Base-by-base conservation (phyloP, 2,797 vertebrate genomes). In the Periophthalmus magnuspinnatus region DNA sequence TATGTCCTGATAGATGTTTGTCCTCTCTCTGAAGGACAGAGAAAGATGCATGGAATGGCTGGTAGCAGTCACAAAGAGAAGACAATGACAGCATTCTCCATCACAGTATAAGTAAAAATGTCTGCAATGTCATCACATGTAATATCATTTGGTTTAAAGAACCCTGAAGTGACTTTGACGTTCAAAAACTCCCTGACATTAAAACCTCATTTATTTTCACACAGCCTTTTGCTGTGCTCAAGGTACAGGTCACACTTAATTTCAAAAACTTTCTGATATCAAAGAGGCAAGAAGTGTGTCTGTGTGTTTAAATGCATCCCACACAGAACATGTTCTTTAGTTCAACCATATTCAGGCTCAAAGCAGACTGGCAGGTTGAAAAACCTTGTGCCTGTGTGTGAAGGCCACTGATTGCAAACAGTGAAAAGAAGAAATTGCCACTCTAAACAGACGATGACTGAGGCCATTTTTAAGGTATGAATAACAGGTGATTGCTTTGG, bases 61-160 rank as follows among this genome's bases (percentile, higher is more conserved):
- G 68, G 75, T 73, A 68, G 68, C 73, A 69, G 67, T 81, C 70
- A 64, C 78, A 63, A 68, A 22, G 54, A 74, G 28, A 67, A 62
- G 61, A 72, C 32, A 48, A 54, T 65, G 56, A 77, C 38, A 38
- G 50, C 14, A 34, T 76, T 79, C 75, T 78, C 72, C n/a, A 76
- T 83, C 67, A 68, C 56, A 7, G 16, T 65, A 41, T 66, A 63
- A 72, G 71, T 65, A 66, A 71, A 72, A 78, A 50, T 41, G 56
- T 55, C 24, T 34, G 41, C 58, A 41, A 47, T 32, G 62, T 69
- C 54, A 52, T 52, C 24, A 16, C n/a, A 56, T 47, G 57, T 61
- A 24, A 33, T 56, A 22, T 22, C 21, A 67, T 65, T 73, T 55
- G 57, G 13, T 74, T 58, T 14, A 68, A 57, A 64, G 36, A 17